Evolutionary conservation across 37 sponge, comb jelly and placozoan genomes (phyloP), one percentile per base, ranked within the genome.

Genomic region (Beroe ovata): DNA sequence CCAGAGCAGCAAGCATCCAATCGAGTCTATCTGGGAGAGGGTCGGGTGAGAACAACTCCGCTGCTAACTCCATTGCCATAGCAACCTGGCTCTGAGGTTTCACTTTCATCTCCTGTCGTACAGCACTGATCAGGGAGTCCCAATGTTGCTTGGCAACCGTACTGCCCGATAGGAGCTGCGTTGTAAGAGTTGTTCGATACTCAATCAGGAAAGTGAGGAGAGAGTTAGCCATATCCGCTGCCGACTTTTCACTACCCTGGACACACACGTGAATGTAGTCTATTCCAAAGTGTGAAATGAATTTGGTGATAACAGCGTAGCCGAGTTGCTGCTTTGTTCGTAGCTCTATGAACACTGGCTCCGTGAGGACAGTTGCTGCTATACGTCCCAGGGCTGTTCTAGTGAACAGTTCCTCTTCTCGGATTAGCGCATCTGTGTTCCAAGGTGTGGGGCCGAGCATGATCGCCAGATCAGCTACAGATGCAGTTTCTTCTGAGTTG

Each of bases 401-500:
- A n/a, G 84, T 77, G 21, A 77, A 77, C 0, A 77, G 84, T 25
- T 77, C 25, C 28, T 39, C 42, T 40, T 35, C 84, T n/a, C 23
- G 4, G 1, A 32, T 8, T 18, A 77, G 4, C 1, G 33, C 34
- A 37, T 66, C 69, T 32, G 69, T 34, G 69, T 66, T 66, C 69
- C 69, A 66, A 18, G 69, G 69, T 11, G 84, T 77, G 54, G 84
- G 84, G 21, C 84, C 84, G 4, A 77, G 42, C 23, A 77, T 77
- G 23, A 77, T 8, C 0, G 84, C 33, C 11, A 77, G 41, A 40
- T 77, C 84, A 6, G 84, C 84, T 26, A 77, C 84, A n/a, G 84
- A 77, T 1, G 84, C 84, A 8, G 84, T 42, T 26, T 77, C 84
- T 1, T 39, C 28, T n/a, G 84, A 42, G 84, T 77, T 77, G 22